A percentile compares a stretch with the other conserved stretches of the same genome.
phyloP scores from a whole-genome alignment of 2,888 invertebrate genomes.

The Drosophila sordidula region DNA sequence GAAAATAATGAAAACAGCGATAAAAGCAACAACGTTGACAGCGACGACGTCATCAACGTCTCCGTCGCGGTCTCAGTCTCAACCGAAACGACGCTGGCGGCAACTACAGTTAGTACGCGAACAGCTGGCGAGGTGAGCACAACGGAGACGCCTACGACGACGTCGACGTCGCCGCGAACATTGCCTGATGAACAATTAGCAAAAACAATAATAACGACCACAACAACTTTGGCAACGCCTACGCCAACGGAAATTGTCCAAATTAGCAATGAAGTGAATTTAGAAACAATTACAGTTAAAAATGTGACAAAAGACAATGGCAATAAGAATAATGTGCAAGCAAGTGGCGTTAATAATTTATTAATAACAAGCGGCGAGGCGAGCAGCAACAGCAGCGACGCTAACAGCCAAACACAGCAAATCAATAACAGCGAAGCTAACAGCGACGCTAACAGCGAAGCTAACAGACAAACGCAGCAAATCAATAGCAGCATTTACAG shows the following conservation, averaged over 20 bases:
- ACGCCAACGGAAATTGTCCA: slow-evolving; percentile 73
- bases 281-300: slow-evolving; percentile 59
- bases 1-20: slow-evolving; percentile 54
- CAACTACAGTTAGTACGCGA: slow-evolving; percentile 76
- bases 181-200: slow-evolving; percentile 47
- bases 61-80: slow-evolving; percentile 36
- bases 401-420: slow-evolving; percentile 4
- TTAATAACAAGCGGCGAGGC: slow-evolving; percentile 43
- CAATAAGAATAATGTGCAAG: slow-evolving; percentile 24
- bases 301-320: slow-evolving; percentile 42
- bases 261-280: slow-evolving; percentile 79
- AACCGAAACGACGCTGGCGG: slow-evolving; percentile 38
- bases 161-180: slow-evolving; percentile 32
- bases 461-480: slow-evolving; percentile 8
- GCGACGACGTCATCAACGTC: slow-evolving; percentile 46
- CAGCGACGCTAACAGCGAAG: not conserved
- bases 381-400: slow-evolving; percentile 37
- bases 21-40: slow-evolving; percentile 47
- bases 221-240: slow-evolving; percentile 46
- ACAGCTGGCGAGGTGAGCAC: slow-evolving; percentile 70
- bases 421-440: slow-evolving; percentile 29
- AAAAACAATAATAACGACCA: slow-evolving; percentile 30
- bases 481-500: slow-evolving; percentile 41
- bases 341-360: slow-evolving; percentile 38
- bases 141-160: slow-evolving; percentile 28